Base-by-base conservation (phyloP, 1,140 invertebrate species). In the Teleopsis dalmanni region DNA sequence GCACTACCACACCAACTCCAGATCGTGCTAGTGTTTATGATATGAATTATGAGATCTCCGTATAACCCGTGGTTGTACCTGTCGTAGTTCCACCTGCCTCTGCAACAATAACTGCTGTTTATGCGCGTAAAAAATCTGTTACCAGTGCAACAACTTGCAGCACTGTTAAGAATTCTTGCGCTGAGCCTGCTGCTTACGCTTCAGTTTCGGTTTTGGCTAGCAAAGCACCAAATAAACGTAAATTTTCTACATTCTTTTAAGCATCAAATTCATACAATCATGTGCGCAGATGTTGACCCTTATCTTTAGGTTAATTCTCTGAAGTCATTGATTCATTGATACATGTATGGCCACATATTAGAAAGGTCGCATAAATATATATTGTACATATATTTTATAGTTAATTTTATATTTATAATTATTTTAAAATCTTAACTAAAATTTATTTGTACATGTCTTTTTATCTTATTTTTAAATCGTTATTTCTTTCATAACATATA, bases 21-120 rank as follows among this genome's bases (percentile, higher is more conserved):
- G 88, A 92, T 65, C 81, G 88, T 52, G 83, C 84, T 53, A 92
- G 87, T 73, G 84, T 92, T 48, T 95, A 95, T 70, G 92, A 95
- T 72, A 91, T 91, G 84, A 93, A 91, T 74, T 95, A 95, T 73
- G 91, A 95, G 74, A 95, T 94, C 73, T 93, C 91, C 47, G 91
- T 95, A 70, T 70, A 70, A 70, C 66, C 65, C 62, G 64, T 68
- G 59, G 59, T 66, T 58, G 63, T 66, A 52, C 64, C 64, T 29
- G 63, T 66, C 51, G 59, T 65, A 45, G 61, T 66, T 59, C 60
- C 63, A 54, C 60, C 62, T 19, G 33, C 51, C 46, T 48, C 47
- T 4, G 47, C 29, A 37, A 42, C 42, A 18, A 38, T 29, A 27
- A 13, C 49, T 21, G 26, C 41, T 7, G 41, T 40, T 29, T 42